Evolutionary conservation across 2,797 vertebrate genomes (phyloP), one percentile per base, ranked within the genome.

Genomic region (Acipenser transmontanus): DNA sequence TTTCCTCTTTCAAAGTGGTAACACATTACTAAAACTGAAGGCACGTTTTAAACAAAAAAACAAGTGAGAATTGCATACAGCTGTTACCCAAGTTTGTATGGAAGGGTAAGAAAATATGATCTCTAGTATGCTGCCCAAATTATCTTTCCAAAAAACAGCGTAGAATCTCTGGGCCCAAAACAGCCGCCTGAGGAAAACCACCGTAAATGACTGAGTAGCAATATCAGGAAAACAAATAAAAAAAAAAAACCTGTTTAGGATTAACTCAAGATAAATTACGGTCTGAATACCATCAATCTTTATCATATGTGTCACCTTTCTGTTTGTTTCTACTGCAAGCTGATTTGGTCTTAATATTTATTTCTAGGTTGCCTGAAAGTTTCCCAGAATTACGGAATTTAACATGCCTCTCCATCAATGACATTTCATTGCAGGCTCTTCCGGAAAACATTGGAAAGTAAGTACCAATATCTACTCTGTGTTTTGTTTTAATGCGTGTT

Each of bases 401-500:
- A 79, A 96, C 95, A 0, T 97, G 94, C 88, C 96, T 99, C 83
- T 98, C 97, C 80, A 94, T 98, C 84, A 99, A 99, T 82, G 97
- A 99, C 84, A 96, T 99, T 90, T 99, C 97, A 60, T 84, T 99
- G 75, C 95, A 98, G 80, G 83, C 80, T 73, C 93, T 99, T 84
- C 97, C 97, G 81, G 96, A 96, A 60, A 97, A 99, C 85, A 95
- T 99, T 82, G 97, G 97, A 81, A 99, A 96, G 97, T 99, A 93
- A 96, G 96, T 93, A 49, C 34, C 34, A 34, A 49, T 49, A 67
- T 66, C 6, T 66, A 67, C 49, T 9, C 54, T 48, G 64, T 59
- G 7, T 7, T 34, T 61, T 13, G 10, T 54, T 34, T 20, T 13
- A 20, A 8, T 8, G 17, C 2, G 17, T 47, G 17, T 7, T 61